Evolutionary conservation across 2,888 invertebrate species (phyloP).

Genomic region (Eurois occulta): DNA sequence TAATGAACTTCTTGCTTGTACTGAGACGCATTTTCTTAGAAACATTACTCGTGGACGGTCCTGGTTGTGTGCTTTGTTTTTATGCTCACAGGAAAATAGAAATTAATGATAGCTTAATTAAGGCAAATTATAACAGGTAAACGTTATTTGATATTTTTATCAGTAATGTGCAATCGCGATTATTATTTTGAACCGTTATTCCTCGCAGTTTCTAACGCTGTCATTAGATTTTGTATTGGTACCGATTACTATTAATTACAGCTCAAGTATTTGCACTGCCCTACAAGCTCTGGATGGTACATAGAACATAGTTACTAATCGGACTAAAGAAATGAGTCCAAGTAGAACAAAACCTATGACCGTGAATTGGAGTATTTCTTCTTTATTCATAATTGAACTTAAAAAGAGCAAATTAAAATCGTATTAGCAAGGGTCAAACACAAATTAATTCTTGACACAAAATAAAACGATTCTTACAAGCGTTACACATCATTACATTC

Average conservation of each 20-base stretch:
- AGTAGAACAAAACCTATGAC: neutral
- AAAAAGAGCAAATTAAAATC: conserved; percentile 19
- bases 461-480: conserved; percentile 15
- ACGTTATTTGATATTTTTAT: conserved; percentile 31
- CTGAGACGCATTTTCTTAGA: conserved; percentile 65
- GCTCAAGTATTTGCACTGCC: neutral
- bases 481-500: conserved; percentile 45
- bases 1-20: conserved; percentile 76
- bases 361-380: neutral
- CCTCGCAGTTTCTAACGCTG: conserved; percentile 18
- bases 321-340: neutral
- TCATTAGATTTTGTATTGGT: conserved; percentile 37
- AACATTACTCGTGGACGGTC: conserved; percentile 52
- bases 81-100: conserved; percentile 32
- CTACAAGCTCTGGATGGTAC: conserved; percentile 10
- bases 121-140: conserved; percentile 19
- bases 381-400: neutral
- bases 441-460: conserved; percentile 7
- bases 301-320: conserved; percentile 8
- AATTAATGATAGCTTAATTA: conserved; percentile 43
- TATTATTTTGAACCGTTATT: conserved; percentile 21
- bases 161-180: conserved; percentile 15
- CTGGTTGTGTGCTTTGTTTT: conserved; percentile 45
- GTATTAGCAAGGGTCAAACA: conserved; percentile 2
- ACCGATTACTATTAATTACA: conserved; percentile 27